These are phyloP conservation scores for Erebia ligea DNA, from an alignment of 2,888 invertebrate species.

Conservation along the genomic window DNA sequence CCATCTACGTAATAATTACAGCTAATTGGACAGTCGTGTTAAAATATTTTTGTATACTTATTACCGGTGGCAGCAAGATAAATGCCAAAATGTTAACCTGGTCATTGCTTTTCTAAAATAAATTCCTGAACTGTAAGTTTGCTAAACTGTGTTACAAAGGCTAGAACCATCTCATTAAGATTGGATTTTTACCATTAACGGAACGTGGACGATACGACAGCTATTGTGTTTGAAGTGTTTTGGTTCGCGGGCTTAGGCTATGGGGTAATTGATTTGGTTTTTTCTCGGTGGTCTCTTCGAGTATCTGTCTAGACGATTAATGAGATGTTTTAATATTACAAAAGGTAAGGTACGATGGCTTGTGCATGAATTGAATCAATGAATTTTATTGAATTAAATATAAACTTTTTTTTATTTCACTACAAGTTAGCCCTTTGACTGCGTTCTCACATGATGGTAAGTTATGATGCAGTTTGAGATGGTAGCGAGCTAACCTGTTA, in stretches of 20 bases:
- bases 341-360: background rate
- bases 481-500: no score
- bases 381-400: background rate
- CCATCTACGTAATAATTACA: no score
- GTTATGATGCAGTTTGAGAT: no score
- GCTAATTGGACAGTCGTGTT: no score
- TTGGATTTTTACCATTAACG: constrained; percentile 19
- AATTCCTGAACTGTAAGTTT: background rate
- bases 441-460: no score
- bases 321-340: constrained; percentile 13
- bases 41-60: no score
- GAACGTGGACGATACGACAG: constrained; percentile 28
- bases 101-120: background rate
- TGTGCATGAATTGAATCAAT: background rate
- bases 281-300: constrained; percentile 12
- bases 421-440: no score
- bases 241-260: constrained; percentile 21
- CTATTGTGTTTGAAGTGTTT: constrained; percentile 17
- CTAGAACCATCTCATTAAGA: constrained; percentile 33
- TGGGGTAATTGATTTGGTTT: constrained; percentile 18
- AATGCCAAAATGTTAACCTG: no score
- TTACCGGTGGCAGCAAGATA: no score
- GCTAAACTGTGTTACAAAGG: constrained; percentile 14
- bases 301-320: constrained; percentile 28
- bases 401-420: background rate